Evolutionary conservation across 2,888 invertebrate genomes (phyloP).

Genomic region (Neoitamus cyanurus): DNA sequence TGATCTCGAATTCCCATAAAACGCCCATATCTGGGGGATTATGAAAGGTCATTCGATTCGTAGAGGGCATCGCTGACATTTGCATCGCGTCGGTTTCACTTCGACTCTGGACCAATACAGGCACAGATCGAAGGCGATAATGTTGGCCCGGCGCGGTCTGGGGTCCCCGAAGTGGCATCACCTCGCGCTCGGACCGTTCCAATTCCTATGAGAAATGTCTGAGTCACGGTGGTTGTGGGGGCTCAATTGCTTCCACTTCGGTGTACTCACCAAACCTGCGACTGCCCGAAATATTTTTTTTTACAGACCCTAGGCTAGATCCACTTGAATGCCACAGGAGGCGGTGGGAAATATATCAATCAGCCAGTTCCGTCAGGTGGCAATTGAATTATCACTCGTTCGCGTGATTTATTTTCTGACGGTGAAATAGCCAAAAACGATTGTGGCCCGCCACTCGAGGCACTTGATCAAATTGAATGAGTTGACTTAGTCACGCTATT

Average conservation of each 20-base stretch:
- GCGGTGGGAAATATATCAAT: conserved; percentile 22
- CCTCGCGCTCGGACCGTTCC: background rate
- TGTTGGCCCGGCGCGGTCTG: background rate
- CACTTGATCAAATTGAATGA: background rate
- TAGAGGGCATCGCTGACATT: conserved; percentile 39
- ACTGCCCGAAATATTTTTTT: background rate
- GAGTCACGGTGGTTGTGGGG: conserved; percentile 18
- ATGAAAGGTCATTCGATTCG: conserved; percentile 41
- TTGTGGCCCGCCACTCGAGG: background rate
- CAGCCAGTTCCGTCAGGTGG: conserved; percentile 1
- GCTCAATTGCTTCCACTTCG: background rate
- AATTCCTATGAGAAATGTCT: conserved; percentile 31
- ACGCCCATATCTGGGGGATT: conserved; percentile 43
- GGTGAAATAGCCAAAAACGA: conserved; percentile 1
- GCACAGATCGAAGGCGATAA: background rate
- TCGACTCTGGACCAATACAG: background rate
- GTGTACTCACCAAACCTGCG: background rate
- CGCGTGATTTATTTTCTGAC: background rate
- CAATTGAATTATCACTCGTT: conserved; percentile 12
- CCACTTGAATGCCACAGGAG: background rate
- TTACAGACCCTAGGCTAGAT: background rate
- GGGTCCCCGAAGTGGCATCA: background rate
- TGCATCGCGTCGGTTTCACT: background rate
- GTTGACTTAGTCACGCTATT: background rate
- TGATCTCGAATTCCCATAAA: conserved; percentile 45